Evolutionary conservation across 2,888 invertebrate species (phyloP).

Genomic region (Cynaeus angustus): DNA sequence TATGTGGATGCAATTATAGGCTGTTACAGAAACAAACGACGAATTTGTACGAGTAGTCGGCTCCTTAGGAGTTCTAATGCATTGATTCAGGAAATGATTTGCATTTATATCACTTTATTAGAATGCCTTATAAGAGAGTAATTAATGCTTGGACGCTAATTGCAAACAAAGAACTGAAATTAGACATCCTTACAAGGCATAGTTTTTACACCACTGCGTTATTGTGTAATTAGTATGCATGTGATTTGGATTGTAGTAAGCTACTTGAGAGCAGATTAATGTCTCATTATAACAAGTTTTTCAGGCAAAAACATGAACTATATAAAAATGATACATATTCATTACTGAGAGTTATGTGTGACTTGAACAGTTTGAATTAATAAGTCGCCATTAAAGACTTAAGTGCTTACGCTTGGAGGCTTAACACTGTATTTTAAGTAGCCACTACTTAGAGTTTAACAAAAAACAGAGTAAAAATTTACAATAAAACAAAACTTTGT

Average conservation of each 20-base stretch:
- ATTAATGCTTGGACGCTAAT: slow-evolving; percentile 32
- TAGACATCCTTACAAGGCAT: slow-evolving; percentile 11
- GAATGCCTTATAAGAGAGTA: slow-evolving; percentile 25
- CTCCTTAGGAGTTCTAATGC: slow-evolving; percentile 14
- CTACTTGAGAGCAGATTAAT: neutral
- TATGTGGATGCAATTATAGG: slow-evolving; percentile 25
- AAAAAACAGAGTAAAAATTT: too few relatives aligned
- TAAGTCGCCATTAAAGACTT: neutral
- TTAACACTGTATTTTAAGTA: too few relatives aligned
- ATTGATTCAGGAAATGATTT: slow-evolving; percentile 38
- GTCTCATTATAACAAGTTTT: slow-evolving; percentile 2
- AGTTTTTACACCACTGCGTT: slow-evolving; percentile 17
- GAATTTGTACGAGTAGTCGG: slow-evolving; percentile 8
- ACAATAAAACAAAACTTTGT: too few relatives aligned
- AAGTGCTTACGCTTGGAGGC: too few relatives aligned
- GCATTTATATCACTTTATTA: slow-evolving; percentile 42
- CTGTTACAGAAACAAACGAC: neutral
- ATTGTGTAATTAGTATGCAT: slow-evolving; percentile 4
- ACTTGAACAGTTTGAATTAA: neutral
- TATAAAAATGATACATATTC: neutral
- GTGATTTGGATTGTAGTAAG: neutral
- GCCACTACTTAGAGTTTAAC: too few relatives aligned
- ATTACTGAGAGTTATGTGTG: neutral
- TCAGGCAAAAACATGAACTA: neutral
- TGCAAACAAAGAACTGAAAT: slow-evolving; percentile 27